These are phyloP conservation scores for Hyphantria cunea DNA, from an alignment of 1,140 invertebrate species.

Conservation along the genomic window DNA sequence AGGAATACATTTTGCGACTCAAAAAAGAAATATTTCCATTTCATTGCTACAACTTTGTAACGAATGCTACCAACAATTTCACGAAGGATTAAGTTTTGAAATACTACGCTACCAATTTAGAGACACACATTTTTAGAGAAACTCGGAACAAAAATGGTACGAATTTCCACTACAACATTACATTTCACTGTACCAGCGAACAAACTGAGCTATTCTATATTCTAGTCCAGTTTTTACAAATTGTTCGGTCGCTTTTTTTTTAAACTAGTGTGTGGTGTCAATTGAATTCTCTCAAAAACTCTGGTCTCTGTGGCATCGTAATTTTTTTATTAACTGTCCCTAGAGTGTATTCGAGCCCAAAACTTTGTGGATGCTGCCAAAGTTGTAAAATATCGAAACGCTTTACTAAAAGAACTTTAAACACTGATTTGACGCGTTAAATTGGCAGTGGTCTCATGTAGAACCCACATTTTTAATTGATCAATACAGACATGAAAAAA, in stretches of 20 bases:
- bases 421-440: constrained; percentile 18
- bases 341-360: constrained; percentile 36
- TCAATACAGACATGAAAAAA: background rate
- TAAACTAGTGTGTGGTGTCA: constrained; percentile 39
- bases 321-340: constrained; percentile 50
- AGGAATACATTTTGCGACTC: no score
- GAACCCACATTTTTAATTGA: background rate
- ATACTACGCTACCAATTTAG: background rate
- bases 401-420: constrained; percentile 31
- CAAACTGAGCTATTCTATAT: constrained; percentile 38
- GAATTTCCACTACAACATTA: no score
- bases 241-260: constrained; percentile 37
- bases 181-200: constrained; percentile 2
- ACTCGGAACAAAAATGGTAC: background rate
- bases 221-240: constrained; percentile 41
- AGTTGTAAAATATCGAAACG: constrained; percentile 31
- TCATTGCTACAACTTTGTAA: background rate
- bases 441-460: constrained; percentile 20
- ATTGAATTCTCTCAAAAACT: constrained; percentile 46
- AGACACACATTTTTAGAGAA: constrained; percentile 6
- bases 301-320: constrained; percentile 41
- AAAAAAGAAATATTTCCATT: background rate
- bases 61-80: background rate
- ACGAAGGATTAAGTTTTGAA: no score
- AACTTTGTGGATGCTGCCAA: constrained; percentile 39